Evolutionary conservation across 2,797 vertebrate species (phyloP), one percentile per base, ranked within the genome.

Genomic region (Phrynocephalus forsythii): DNA sequence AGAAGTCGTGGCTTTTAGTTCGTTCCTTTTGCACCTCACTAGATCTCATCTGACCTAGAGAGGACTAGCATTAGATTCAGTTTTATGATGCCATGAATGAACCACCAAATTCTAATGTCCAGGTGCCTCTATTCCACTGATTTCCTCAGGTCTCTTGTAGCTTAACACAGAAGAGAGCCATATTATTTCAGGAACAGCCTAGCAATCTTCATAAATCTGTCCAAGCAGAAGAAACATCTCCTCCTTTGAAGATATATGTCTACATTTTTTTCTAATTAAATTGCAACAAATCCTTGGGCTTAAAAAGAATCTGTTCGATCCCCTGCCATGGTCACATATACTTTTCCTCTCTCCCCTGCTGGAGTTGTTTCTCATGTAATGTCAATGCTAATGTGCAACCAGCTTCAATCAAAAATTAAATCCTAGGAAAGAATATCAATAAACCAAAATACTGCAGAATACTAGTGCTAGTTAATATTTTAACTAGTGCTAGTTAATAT

Each of bases 381-480:
- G 24, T 24, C 5, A 52, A 24, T 82, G 16, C 10, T 44, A 22
- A 28, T 30, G 60, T 82, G 28, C 1, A 52, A 26, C 13, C 48
- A 28, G 11, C 11, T 38, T 78, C 66, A 82, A 30, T 75, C 67
- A 68, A 82, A 76, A 82, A 30, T 82, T 52, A 68, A 82, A 76
- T 76, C 33, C 8, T 33, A 63, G 56, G n/a, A 26, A 81, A 28
- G 33, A 28, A 75, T 50, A 15, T 28, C n/a, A 83, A 76, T 82
- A 56, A 78, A 83, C 50, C 60, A 87, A 76, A n/a, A 68, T 69
- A 1, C 67, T 63, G 50, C 8, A 79, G 38, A 48, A 72, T 28
- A 15, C 33, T 50, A 48, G 13, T 6, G 13, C 52, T 56, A 56
- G 52, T 56, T 56, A 56, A 8, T 56, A 56, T 56, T 56, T 56